These are phyloP conservation scores for Sebastes aleutianus DNA, from an alignment of 2,797 vertebrate species.

Conservation along the genomic window DNA sequence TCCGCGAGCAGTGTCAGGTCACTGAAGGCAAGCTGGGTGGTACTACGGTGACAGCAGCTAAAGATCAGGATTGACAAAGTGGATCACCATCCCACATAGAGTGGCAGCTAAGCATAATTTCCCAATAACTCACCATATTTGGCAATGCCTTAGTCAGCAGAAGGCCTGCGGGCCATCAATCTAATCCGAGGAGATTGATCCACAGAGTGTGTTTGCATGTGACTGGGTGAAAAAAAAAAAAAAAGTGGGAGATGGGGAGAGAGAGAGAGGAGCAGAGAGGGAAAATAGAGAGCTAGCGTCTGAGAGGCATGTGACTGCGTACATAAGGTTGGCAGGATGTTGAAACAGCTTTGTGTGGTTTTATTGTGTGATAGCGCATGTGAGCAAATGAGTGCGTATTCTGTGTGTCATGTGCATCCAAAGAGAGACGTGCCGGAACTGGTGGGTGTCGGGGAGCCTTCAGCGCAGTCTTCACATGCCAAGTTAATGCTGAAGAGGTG, in stretches of 20 bases:
- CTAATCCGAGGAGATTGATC: slow-evolving; percentile 75
- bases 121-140: slow-evolving; percentile 73
- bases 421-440: slow-evolving; percentile 16
- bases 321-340: slow-evolving; percentile 4
- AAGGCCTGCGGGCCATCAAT: slow-evolving; percentile 70
- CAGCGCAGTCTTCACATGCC: slow-evolving; percentile 42
- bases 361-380: slow-evolving; percentile 1
- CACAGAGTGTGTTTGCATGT: slow-evolving; percentile 52
- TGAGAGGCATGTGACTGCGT: slow-evolving; percentile 12
- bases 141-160: slow-evolving; percentile 78
- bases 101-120: slow-evolving; percentile 67
- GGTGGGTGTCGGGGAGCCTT: slow-evolving; percentile 38
- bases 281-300: not conserved
- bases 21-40: slow-evolving; percentile 46
- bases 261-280: not conserved
- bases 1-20: slow-evolving; percentile 23
- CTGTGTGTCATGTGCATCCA: not conserved
- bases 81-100: slow-evolving; percentile 65
- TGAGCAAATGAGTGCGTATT: slow-evolving; percentile 15
- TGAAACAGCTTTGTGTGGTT: slow-evolving; percentile 3
- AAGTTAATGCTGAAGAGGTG: slow-evolving; percentile 45
- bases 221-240: slow-evolving; percentile 3
- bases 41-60: slow-evolving; percentile 60
- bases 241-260: not conserved
- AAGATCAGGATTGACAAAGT: slow-evolving; percentile 77